These are phyloP conservation scores for Tetrao urogallus DNA, from an alignment of 2,113 vertebrate species.

Conservation along the genomic window DNA sequence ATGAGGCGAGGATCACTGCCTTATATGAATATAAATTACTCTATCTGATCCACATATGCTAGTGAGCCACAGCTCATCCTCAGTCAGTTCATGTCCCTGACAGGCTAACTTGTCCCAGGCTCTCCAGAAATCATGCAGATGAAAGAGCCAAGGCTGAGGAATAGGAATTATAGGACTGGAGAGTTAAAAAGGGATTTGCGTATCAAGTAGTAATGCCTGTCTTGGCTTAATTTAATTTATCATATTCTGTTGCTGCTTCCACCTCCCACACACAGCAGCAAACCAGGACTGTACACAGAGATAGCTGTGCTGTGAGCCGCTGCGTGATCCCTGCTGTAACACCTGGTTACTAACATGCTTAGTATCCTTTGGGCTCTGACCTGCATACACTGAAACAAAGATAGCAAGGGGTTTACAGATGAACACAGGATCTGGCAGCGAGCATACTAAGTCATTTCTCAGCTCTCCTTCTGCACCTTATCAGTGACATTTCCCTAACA, in stretches of 20 bases:
- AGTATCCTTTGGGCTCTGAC: slow-evolving; percentile 62
- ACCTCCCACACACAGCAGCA: not conserved
- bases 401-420: slow-evolving; percentile 68
- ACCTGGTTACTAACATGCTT: slow-evolving; percentile 62
- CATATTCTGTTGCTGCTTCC: not conserved
- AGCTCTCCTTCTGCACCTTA: slow-evolving; percentile 74
- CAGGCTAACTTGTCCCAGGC: slow-evolving; percentile 52
- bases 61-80: slow-evolving; percentile 56
- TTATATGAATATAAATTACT: slow-evolving; percentile 57
- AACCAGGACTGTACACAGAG: slow-evolving; percentile 30
- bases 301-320: not conserved
- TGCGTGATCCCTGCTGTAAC: slow-evolving; percentile 14
- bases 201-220: slow-evolving; percentile 62
- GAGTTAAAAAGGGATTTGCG: slow-evolving; percentile 64
- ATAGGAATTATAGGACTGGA: slow-evolving; percentile 50
- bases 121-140: slow-evolving; percentile 65
- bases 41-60: slow-evolving; percentile 29
- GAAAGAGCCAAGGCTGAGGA: slow-evolving; percentile 53
- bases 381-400: slow-evolving; percentile 62
- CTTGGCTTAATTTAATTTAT: slow-evolving; percentile 44
- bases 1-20: slow-evolving; percentile 17
- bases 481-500: slow-evolving; percentile 78
- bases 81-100: slow-evolving; percentile 28
- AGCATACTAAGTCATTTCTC: slow-evolving; percentile 68
- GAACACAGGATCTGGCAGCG: slow-evolving; percentile 38